Evolutionary conservation across 2,113 vertebrate species (phyloP).

Genomic region (Anolis sagrei): DNA sequence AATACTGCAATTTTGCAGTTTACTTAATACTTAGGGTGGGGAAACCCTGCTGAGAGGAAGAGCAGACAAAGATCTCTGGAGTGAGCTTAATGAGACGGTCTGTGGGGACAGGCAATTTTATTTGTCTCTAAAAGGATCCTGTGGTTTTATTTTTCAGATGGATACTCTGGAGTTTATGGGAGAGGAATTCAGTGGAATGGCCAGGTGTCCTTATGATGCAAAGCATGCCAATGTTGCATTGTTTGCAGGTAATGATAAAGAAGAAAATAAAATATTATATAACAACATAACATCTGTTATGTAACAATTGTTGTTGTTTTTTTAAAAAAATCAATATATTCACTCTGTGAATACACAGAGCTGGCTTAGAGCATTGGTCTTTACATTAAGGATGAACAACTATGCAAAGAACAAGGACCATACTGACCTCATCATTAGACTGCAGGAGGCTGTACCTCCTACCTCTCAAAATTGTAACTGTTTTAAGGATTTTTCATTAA

Average conservation of each 20-base stretch:
- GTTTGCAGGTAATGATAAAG: slow-evolving; percentile 88
- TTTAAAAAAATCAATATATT: not conserved
- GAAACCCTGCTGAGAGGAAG: not conserved
- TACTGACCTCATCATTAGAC: no score
- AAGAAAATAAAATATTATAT: not conserved
- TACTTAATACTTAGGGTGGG: slow-evolving; percentile 5
- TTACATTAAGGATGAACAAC: no score
- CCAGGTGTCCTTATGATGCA: slow-evolving; percentile 96
- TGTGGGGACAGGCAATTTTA: not conserved
- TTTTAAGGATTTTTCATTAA: no score
- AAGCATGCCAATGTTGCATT: slow-evolving; percentile 96
- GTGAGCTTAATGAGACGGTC: not conserved
- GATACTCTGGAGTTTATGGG: slow-evolving; percentile 90
- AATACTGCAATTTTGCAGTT: slow-evolving; percentile 14
- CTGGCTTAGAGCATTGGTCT: not conserved
- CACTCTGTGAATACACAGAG: not conserved
- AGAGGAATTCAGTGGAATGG: slow-evolving; percentile 98
- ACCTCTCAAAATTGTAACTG: no score
- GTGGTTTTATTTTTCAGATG: slow-evolving; percentile 78
- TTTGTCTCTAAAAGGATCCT: slow-evolving; percentile 50
- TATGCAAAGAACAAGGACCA: no score
- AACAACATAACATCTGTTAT: not conserved
- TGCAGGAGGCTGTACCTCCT: no score
- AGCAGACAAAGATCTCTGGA: slow-evolving; percentile 9
- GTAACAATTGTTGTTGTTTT: not conserved